These are phyloP conservation scores for Artemia franciscana DNA, from an alignment of 1,140 invertebrate species.

Conservation along the genomic window DNA sequence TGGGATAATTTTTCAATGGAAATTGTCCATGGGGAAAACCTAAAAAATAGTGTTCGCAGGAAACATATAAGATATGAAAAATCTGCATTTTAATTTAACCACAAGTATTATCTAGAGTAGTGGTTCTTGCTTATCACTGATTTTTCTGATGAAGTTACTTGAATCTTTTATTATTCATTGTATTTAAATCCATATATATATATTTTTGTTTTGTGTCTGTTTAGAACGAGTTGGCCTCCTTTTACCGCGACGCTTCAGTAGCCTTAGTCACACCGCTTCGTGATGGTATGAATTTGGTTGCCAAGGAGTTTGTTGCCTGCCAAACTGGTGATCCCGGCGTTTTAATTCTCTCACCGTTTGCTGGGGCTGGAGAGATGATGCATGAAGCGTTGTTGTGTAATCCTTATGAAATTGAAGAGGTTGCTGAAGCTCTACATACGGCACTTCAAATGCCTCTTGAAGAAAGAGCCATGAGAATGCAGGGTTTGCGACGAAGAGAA, in stretches of 20 bases:
- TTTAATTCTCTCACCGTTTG: conserved; percentile 66
- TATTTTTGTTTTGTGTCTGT: conserved; percentile 18
- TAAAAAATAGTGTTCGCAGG: too few relatives aligned
- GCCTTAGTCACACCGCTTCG: conserved; percentile 60
- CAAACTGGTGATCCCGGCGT: conserved; percentile 62
- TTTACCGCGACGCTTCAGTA: conserved; percentile 45
- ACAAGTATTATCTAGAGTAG: too few relatives aligned
- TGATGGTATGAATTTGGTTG: conserved; percentile 81
- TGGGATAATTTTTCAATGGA: too few relatives aligned
- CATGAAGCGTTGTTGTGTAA: conserved; percentile 70
- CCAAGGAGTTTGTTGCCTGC: conserved; percentile 78
- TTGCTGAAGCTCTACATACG: conserved; percentile 60
- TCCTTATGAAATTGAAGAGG: conserved; percentile 65
- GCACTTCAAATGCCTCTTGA: conserved; percentile 73
- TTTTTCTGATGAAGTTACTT: too few relatives aligned
- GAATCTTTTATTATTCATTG: too few relatives aligned
- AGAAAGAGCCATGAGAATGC: conserved; percentile 62
- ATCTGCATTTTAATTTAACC: too few relatives aligned
- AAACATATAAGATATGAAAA: too few relatives aligned
- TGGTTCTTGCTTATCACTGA: too few relatives aligned
- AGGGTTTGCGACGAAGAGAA: conserved; percentile 50
- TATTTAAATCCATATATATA: conserved; percentile 75
- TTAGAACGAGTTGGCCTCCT: conserved; percentile 7
- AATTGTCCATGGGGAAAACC: too few relatives aligned
- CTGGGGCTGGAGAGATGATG: conserved; percentile 73